Conservation (phyloP, 2,888 invertebrate genomes). For the Melinopterus prodromus region DNA sequence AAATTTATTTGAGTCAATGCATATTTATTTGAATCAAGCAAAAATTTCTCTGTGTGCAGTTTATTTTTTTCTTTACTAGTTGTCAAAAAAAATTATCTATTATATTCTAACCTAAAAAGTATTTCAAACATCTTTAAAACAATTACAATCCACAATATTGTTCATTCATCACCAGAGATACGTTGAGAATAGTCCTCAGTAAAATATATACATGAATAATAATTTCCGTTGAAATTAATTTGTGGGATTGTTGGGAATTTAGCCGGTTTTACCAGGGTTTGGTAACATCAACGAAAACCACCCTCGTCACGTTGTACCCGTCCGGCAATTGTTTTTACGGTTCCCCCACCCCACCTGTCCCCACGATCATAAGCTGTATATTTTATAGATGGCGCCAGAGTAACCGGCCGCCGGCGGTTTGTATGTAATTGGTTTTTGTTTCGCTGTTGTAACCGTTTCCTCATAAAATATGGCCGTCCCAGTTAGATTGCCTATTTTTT, state of each 20-base stretch:
- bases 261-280: background rate
- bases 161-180: no score
- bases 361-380: background rate
- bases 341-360: background rate
- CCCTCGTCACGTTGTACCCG: background rate
- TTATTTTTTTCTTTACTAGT: no score
- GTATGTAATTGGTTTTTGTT: background rate
- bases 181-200: background rate
- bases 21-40: no score
- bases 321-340: background rate
- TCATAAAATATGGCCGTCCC: background rate
- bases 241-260: background rate
- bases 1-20: no score
- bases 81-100: no score
- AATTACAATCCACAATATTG: no score
- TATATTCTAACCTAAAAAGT: no score
- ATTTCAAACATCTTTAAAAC: no score
- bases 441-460: background rate
- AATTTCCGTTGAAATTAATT: background rate
- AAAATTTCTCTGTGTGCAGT: no score
- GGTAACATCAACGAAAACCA: background rate
- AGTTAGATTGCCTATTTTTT: no score
- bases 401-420: background rate
- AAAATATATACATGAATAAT: background rate
- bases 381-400: background rate